Evolutionary conservation across 1,140 invertebrate genomes (phyloP).

Genomic region (Psilanteris sp.): DNA sequence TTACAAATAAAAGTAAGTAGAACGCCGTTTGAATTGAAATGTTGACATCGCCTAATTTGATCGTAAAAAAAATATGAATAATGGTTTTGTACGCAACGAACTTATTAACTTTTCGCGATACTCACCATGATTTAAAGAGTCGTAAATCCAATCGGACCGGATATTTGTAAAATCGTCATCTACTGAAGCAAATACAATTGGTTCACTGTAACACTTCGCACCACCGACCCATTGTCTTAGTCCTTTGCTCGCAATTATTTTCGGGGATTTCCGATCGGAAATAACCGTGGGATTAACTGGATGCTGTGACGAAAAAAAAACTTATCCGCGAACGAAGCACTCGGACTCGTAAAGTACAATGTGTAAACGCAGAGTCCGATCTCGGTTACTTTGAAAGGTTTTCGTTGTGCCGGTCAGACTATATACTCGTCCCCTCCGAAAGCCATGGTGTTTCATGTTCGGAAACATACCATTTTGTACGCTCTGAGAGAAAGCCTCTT

Average conservation of each 20-base stretch:
- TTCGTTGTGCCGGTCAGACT: constrained; percentile 69
- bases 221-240: constrained; percentile 66
- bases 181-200: constrained; percentile 9
- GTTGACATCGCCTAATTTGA: too few species aligned
- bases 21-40: too few species aligned
- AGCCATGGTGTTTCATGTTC: constrained; percentile 53
- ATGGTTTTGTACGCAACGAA: too few species aligned
- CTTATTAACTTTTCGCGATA: too few species aligned
- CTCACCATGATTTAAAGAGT: constrained; percentile 42
- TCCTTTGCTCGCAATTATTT: constrained; percentile 1
- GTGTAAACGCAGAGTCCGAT: constrained; percentile 65
- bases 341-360: constrained; percentile 13
- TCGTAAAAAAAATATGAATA: too few species aligned
- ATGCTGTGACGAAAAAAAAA: too few species aligned
- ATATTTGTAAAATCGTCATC: constrained; percentile 30
- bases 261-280: constrained; percentile 36
- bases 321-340: not conserved
- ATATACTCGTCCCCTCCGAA: constrained; percentile 75
- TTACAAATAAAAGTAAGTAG: too few species aligned
- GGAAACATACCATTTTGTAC: constrained; percentile 64
- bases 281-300: not conserved
- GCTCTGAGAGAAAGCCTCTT: constrained; percentile 73
- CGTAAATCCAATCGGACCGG: constrained; percentile 44
- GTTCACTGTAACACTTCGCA: constrained; percentile 71
- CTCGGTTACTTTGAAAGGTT: constrained; percentile 73